Evolutionary conservation across 2,797 vertebrate genomes (phyloP).

Genomic region (Mus spretus): DNA sequence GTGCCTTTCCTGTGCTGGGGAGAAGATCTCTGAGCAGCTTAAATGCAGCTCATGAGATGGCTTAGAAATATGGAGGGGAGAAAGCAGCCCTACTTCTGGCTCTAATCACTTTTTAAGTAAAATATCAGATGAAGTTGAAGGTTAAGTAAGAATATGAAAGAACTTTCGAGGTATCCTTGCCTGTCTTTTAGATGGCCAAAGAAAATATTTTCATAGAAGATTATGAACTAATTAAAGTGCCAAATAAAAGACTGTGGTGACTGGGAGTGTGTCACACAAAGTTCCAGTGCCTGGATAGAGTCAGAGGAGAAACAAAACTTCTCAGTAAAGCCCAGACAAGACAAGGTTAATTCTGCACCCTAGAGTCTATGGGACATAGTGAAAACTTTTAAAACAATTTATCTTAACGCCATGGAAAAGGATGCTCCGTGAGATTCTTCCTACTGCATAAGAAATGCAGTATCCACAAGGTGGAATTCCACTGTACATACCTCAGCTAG

Average conservation of each 20-base stretch:
- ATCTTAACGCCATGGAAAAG: not conserved
- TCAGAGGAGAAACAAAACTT: not conserved
- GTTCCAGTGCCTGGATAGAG: not conserved
- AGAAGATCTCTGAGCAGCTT: not conserved
- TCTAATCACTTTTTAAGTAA: not conserved
- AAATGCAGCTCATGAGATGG: too few species aligned
- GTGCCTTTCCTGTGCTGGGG: rapidly evolving
- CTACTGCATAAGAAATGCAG: not conserved
- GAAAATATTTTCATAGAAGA: not conserved
- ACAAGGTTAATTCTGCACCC: not conserved
- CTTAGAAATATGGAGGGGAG: rapidly evolving
- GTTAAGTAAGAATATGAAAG: not conserved
- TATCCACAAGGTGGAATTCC: too few species aligned
- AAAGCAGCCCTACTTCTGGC: not conserved
- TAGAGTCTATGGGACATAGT: not conserved
- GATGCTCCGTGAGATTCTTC: too few species aligned
- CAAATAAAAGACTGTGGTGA: not conserved
- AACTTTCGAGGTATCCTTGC: not conserved
- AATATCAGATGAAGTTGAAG: not conserved
- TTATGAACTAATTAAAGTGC: not conserved
- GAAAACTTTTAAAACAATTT: not conserved
- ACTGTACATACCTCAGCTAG: rapidly evolving
- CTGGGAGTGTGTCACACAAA: rapidly evolving
- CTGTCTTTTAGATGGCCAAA: not conserved
- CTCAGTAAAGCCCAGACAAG: not conserved